Conservation (phyloP, 2,888 invertebrate species). For the Diachrysia chrysitis region DNA sequence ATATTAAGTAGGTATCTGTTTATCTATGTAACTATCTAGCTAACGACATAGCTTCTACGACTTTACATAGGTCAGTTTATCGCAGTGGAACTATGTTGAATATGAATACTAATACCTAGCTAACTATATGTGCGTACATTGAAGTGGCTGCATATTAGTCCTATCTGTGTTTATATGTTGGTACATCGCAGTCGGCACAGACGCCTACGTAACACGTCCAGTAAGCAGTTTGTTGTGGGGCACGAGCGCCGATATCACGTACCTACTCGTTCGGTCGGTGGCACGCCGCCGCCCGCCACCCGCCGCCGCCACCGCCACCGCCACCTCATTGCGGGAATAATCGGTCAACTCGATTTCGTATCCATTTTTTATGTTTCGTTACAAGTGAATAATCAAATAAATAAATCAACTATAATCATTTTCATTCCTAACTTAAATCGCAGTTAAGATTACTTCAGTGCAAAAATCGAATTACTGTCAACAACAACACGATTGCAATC, state of each 20-base stretch:
- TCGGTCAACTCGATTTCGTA: slow-evolving; percentile 81
- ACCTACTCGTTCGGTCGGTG: slow-evolving; percentile 83
- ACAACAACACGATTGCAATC: slow-evolving; percentile 79
- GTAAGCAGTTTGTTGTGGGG: slow-evolving; percentile 89
- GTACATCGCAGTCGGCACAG: slow-evolving; percentile 76
- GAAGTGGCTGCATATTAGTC: slow-evolving; percentile 63
- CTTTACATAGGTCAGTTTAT: slow-evolving; percentile 61
- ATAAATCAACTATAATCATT: slow-evolving; percentile 19
- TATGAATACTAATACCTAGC: slow-evolving; percentile 45
- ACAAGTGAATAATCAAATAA: slow-evolving; percentile 37
- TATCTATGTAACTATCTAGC: neutral
- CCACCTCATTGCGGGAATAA: slow-evolving; percentile 86
- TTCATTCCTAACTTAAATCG: slow-evolving; percentile 21
- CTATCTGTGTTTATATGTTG: slow-evolving; percentile 79
- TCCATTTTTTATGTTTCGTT: slow-evolving; percentile 52
- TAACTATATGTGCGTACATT: slow-evolving; percentile 51
- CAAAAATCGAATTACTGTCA: slow-evolving; percentile 78
- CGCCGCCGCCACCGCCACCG: slow-evolving; percentile 70
- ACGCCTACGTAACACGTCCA: slow-evolving; percentile 88
- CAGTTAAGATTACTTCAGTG: slow-evolving; percentile 58
- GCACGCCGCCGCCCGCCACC: slow-evolving; percentile 81
- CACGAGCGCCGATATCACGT: slow-evolving; percentile 88
- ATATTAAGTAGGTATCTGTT: neutral
- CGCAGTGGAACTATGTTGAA: slow-evolving; percentile 68
- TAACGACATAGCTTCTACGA: slow-evolving; percentile 1